phyloP scores from a whole-genome alignment of 2,113 vertebrate species.

The Paradisaea rubra region DNA sequence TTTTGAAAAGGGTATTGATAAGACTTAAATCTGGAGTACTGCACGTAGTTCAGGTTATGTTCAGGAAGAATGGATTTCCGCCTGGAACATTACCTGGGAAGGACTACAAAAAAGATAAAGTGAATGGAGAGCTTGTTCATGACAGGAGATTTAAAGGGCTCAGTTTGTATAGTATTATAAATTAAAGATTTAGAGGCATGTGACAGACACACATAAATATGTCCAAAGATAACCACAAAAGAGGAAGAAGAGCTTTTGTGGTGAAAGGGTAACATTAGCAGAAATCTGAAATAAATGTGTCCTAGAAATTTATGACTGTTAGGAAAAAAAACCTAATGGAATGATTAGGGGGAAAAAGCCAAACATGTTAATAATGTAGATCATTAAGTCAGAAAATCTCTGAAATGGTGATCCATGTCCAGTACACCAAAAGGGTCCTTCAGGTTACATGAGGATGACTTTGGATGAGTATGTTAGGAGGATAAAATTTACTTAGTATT shows the following conservation, averaged over 20 bases:
- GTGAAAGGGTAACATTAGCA: neutral
- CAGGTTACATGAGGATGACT: neutral
- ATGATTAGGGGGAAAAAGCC: neutral
- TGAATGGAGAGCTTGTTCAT: neutral
- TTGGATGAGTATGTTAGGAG: neutral
- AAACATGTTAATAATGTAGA: neutral
- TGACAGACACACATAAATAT: neutral
- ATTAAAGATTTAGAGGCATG: neutral
- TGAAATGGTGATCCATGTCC: neutral
- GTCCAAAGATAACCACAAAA: neutral
- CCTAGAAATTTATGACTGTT: neutral
- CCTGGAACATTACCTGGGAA: neutral
- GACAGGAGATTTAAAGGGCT: neutral
- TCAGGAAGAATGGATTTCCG: neutral
- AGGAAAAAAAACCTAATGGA: neutral
- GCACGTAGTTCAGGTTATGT: neutral
- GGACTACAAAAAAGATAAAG: neutral
- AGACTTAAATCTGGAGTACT: neutral
- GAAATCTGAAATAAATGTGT: neutral
- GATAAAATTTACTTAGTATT: neutral
- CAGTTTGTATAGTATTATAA: neutral
- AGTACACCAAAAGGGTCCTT: neutral
- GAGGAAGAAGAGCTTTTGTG: neutral
- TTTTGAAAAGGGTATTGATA: neutral
- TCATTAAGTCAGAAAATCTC: neutral